phyloP scores from a whole-genome alignment of 2,113 vertebrate genomes.

The Cephalophus harveyi region DNA sequence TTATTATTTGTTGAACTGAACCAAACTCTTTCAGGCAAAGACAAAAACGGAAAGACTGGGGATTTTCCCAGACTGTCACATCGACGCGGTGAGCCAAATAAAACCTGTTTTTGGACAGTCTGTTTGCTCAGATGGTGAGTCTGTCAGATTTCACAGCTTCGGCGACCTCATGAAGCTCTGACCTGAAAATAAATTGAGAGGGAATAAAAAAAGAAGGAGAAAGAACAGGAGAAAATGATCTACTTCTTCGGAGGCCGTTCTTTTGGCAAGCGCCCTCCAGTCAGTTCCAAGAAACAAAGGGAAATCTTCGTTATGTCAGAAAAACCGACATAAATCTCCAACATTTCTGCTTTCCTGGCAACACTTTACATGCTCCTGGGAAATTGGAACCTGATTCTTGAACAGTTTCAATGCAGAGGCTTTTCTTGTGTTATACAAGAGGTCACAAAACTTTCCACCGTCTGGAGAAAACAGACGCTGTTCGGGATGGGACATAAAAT shows the following conservation, averaged over 20 bases:
- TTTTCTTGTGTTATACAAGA: not conserved
- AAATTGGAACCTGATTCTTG: not conserved
- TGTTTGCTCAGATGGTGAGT: slow-evolving; percentile 30
- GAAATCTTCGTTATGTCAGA: not conserved
- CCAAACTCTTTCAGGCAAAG: not conserved
- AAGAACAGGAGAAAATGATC: not conserved
- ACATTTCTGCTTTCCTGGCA: not conserved
- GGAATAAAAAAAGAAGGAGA: not conserved
- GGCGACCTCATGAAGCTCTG: slow-evolving; percentile 45
- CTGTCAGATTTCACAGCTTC: slow-evolving; percentile 52
- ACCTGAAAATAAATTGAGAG: slow-evolving; percentile 43
- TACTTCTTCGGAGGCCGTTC: not conserved
- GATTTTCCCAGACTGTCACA: slow-evolving; percentile 4
- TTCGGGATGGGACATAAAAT: not conserved
- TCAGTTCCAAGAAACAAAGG: slow-evolving; percentile 29
- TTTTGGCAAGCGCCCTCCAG: not conserved
- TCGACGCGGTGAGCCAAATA: not conserved
- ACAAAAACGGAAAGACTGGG: not conserved
- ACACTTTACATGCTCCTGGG: not conserved
- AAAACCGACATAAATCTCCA: slow-evolving; percentile 22
- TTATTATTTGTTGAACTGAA: not conserved
- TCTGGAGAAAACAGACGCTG: not conserved
- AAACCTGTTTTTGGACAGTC: slow-evolving; percentile 23
- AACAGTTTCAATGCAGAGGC: not conserved
- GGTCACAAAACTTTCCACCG: not conserved